Evolutionary conservation across 2,797 vertebrate species (phyloP), one percentile per base, ranked within the genome.

Genomic region (Gouania willdenowi): DNA sequence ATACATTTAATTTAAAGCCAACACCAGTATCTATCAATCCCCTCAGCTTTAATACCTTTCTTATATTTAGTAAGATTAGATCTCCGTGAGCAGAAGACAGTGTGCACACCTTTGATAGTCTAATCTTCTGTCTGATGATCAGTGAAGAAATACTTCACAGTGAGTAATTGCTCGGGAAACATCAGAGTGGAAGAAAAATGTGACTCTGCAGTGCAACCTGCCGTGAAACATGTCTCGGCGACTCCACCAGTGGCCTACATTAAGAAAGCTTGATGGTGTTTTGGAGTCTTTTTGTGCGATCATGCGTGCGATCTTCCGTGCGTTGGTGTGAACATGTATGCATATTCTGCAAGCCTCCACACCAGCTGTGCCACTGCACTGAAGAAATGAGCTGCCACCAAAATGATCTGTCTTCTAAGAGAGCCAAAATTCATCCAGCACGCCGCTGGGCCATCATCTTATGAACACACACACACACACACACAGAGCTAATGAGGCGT

Each of bases 301-400:
- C 17, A 29, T 43, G 40, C 35, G 15, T 9, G 38, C 33, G 8
- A 33, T 8, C 34, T 13, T 50, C 13, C 54, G 37, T 41, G 24
- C 13, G n/a, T 36, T 8, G 15, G 30, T 41, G 37, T 33, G 15
- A 9, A 23, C 46, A 23, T 20, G 14, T 37, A 39, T 21, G 13
- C 9, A 25, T 11, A 49, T 19, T 20, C 38, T n/a, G 16, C 57
- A 58, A 50, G 60, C 62, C 63, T 49, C 36, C 30, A 35, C 41
- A 79, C 64, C 79, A 83, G 81, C 70, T 77, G 70, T 69, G 69
- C 46, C 60, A 43, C 45, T 45, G 55, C 67, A 71, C 67, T 77
- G 71, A 71, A 52, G 62, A 25, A 68, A 48, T 35, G 30, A 65
- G 46, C 55, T 10, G 12, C 5, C 12, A 67, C 81, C 82, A 82